Conservation (phyloP, 1,140 invertebrate species). For the Steinernema khuongi region DNA sequence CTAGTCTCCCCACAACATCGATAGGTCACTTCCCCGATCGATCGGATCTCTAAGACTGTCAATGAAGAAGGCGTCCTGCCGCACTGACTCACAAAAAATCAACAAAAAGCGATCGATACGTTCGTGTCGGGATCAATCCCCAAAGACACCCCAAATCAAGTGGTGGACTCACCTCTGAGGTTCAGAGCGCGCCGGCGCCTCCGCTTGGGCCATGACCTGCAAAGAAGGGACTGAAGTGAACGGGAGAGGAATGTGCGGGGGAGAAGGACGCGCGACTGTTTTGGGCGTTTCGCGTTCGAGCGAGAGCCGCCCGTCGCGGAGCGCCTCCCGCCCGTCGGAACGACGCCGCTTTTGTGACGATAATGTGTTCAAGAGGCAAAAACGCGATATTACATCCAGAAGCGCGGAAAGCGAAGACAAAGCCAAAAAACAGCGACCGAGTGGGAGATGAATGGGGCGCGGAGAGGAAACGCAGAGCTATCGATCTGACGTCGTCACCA, state of each 20-base stretch:
- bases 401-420: too few relatives aligned
- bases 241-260: not conserved
- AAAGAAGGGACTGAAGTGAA: not conserved
- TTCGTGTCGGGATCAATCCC: too few relatives aligned
- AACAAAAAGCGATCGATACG: not conserved
- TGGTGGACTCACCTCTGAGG: not conserved
- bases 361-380: too few relatives aligned
- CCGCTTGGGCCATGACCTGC: constrained; percentile 8
- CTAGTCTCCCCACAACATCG: too few relatives aligned
- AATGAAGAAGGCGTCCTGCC: not conserved
- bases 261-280: not conserved
- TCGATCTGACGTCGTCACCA: too few relatives aligned
- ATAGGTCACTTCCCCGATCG: too few relatives aligned
- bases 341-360: not conserved
- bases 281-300: too few relatives aligned
- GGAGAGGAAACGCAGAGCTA: too few relatives aligned
- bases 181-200: not conserved
- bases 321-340: not conserved
- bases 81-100: constrained; percentile 1
- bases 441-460: too few relatives aligned
- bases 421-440: too few relatives aligned
- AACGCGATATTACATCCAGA: too few relatives aligned
- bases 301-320: too few relatives aligned
- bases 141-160: not conserved
- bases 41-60: not conserved